Evolutionary conservation across 2,888 invertebrate species (phyloP).

Genomic region (Drosophila setosimentum): DNA sequence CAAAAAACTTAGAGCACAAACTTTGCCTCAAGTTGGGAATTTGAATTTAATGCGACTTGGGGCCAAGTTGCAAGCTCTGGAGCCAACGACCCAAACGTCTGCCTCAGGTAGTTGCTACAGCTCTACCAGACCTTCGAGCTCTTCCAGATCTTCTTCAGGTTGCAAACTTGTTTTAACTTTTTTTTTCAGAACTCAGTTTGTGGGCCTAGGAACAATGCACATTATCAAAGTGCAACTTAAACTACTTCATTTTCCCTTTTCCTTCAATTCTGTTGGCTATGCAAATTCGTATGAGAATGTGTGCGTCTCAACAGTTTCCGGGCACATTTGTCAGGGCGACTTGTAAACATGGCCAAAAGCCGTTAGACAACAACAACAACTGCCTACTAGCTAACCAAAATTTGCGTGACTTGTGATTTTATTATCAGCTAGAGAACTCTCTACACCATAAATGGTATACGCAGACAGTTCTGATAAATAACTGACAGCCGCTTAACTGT

Average conservation of each 20-base stretch:
- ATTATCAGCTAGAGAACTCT: slow-evolving; percentile 50
- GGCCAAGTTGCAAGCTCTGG: slow-evolving; percentile 34
- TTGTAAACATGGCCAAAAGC: slow-evolving; percentile 65
- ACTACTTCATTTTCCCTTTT: slow-evolving; percentile 44
- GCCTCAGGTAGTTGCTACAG: slow-evolving; percentile 19
- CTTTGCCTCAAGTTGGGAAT: slow-evolving; percentile 39
- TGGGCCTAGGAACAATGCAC: slow-evolving; percentile 63
- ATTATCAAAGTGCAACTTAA: slow-evolving; percentile 61
- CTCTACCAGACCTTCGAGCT: slow-evolving; percentile 1
- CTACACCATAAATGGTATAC: slow-evolving; percentile 61
- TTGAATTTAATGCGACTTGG: slow-evolving; percentile 40
- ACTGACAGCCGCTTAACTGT: slow-evolving; percentile 20
- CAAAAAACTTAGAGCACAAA: slow-evolving; percentile 64
- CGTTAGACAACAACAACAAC: slow-evolving; percentile 54
- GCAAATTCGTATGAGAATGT: slow-evolving; percentile 54
- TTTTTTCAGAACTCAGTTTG: slow-evolving; percentile 48
- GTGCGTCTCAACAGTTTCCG: slow-evolving; percentile 58
- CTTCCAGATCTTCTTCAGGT: slow-evolving; percentile 3
- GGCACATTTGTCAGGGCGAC: slow-evolving; percentile 74
- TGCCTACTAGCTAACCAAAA: slow-evolving; percentile 48
- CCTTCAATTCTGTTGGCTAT: slow-evolving; percentile 51
- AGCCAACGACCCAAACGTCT: slow-evolving; percentile 53
- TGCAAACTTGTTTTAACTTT: slow-evolving; percentile 65
- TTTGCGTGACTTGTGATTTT: slow-evolving; percentile 54
- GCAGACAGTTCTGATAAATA: slow-evolving; percentile 74